Percentiles rank a stretch among this genome's conserved stretches.
Conservation (phyloP, 2,797 vertebrate species). For the Capromys pilorides region DNA sequence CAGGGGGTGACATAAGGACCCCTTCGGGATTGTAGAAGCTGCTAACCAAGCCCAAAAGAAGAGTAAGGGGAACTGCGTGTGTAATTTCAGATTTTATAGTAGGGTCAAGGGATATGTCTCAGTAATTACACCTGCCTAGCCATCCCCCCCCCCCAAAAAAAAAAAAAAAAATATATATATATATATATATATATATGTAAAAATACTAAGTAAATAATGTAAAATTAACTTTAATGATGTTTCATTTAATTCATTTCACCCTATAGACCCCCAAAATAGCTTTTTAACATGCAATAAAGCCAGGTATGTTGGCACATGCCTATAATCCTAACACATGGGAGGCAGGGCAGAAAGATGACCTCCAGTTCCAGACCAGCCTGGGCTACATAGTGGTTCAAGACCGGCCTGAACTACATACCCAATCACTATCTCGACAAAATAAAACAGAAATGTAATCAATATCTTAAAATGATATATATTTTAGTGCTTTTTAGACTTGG, state of each 20-base stretch:
- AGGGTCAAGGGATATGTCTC: not conserved
- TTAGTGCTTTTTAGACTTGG: not conserved
- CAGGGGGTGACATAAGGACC: not conserved
- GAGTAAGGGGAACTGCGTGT: not conserved
- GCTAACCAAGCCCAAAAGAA: constrained; percentile 20
- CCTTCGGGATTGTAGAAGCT: not conserved
- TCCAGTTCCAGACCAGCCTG: not conserved
- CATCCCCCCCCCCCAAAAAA: not conserved
- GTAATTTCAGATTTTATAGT: not conserved
- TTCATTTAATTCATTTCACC: constrained; percentile 54
- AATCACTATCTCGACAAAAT: not conserved
- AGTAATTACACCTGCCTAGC: not conserved
- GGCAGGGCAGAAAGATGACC: not conserved
- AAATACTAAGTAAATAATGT: not conserved
- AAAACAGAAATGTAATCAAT: not conserved
- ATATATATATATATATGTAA: not conserved
- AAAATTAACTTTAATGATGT: constrained; percentile 46
- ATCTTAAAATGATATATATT: not conserved
- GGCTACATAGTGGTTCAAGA: not conserved
- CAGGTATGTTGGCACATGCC: not conserved
- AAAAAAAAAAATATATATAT: not conserved
- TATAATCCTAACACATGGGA: not conserved
- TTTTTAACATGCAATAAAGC: not conserved
- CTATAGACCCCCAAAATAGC: not conserved
- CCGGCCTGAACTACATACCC: not conserved